Percentiles rank a stretch among this genome's conserved stretches.
These are phyloP conservation scores for Prietella phreatophila DNA, from an alignment of 2,113 vertebrate genomes.

Conservation along the genomic window DNA sequence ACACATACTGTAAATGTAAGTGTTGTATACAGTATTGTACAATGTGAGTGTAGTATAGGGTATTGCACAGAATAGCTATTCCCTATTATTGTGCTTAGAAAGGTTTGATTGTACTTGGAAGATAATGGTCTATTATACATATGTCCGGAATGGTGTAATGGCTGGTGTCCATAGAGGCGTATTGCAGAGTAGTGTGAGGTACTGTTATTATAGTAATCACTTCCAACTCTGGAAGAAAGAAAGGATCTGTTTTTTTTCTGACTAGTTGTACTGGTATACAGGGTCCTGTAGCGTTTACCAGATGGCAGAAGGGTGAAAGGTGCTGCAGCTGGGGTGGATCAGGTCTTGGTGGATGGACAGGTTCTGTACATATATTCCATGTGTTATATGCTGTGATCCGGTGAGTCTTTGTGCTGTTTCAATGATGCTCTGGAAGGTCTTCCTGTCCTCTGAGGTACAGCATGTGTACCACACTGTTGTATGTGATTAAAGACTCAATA, in stretches of 20 bases:
- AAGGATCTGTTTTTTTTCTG: not conserved
- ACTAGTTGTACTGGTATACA: not conserved
- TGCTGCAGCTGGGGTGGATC: not conserved
- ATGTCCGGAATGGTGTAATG: not conserved
- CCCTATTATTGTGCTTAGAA: not conserved
- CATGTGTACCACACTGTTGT: not conserved
- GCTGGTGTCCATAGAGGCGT: not conserved
- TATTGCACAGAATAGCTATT: not conserved
- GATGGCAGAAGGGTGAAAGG: not conserved
- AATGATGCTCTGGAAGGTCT: not conserved
- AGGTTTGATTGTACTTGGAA: not conserved
- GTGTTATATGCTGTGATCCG: not conserved
- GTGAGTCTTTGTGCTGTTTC: conserved; percentile 1
- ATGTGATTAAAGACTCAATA: not conserved
- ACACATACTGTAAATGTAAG: too few species aligned
- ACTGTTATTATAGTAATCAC: not conserved
- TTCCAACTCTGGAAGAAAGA: not conserved
- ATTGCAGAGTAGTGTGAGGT: not conserved
- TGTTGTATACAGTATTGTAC: too few species aligned
- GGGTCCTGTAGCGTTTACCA: not conserved
- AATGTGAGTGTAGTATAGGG: not conserved
- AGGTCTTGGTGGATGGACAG: not conserved
- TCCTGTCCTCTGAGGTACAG: not conserved
- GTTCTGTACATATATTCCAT: not conserved
- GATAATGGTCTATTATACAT: not conserved